phyloP scores from a whole-genome alignment of 2,797 vertebrate genomes.

The Loris lydekkerianus region DNA sequence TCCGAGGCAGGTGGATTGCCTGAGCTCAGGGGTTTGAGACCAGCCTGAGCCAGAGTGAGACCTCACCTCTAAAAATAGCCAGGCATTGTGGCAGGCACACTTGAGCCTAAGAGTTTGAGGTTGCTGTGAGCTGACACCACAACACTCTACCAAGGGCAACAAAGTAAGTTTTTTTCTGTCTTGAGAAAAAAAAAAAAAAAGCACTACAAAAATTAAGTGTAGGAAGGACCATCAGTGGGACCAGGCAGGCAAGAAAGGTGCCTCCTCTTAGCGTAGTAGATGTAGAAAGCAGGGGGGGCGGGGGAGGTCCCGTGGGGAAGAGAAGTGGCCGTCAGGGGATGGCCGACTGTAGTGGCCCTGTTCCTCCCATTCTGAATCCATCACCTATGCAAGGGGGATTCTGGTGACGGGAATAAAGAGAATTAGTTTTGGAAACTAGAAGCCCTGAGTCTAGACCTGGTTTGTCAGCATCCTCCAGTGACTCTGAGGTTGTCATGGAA shows the following conservation, averaged over 20 bases:
- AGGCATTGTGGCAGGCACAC: too few relatives aligned
- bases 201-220: background rate
- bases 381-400: background rate
- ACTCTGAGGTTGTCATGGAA: background rate
- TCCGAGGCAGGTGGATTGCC: too few relatives aligned
- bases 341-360: too few relatives aligned
- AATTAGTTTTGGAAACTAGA: background rate
- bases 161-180: too few relatives aligned
- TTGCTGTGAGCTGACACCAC: too few relatives aligned
- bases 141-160: too few relatives aligned
- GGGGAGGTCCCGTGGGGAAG: accelerated
- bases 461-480: background rate
- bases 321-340: background rate
- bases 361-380: background rate
- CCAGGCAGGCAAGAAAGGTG: background rate
- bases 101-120: too few relatives aligned
- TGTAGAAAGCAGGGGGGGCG: accelerated
- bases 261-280: accelerated
- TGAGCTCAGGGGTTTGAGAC: too few relatives aligned
- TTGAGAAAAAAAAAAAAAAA: background rate
- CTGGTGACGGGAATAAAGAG: background rate
- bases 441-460: background rate
- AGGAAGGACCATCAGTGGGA: background rate
- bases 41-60: too few relatives aligned
- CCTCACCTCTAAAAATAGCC: too few relatives aligned